Conservation (phyloP, 2,113 vertebrate species). For the Megaceryle torquata region DNA sequence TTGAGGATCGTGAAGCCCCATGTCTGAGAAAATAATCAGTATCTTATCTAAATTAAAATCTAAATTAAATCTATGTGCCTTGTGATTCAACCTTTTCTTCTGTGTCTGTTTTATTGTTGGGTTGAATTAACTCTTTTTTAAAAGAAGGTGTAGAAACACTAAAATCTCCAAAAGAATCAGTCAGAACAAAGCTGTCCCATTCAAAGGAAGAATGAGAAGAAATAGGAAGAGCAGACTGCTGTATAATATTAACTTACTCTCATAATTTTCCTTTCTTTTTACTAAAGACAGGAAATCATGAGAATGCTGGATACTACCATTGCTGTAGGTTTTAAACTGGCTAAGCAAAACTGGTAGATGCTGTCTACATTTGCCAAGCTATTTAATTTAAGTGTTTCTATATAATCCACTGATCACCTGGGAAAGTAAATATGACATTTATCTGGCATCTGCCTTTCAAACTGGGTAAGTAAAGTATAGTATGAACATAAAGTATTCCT, state of each 20-base stretch:
- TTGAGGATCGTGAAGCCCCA: background rate
- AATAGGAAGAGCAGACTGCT: background rate
- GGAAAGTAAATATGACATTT: background rate
- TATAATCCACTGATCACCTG: background rate
- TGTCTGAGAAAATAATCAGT: slow-evolving; percentile 50
- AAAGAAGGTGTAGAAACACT: background rate
- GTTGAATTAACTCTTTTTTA: slow-evolving; percentile 16
- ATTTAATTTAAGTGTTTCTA: background rate
- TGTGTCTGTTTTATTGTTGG: slow-evolving; percentile 22
- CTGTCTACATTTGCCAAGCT: background rate
- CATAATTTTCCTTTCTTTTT: background rate
- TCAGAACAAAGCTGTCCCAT: background rate
- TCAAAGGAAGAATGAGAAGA: background rate
- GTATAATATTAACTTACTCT: background rate
- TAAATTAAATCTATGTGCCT: slow-evolving; percentile 66
- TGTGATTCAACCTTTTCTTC: slow-evolving; percentile 26
- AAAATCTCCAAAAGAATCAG: background rate
- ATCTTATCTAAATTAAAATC: slow-evolving; percentile 78
- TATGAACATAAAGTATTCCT: background rate
- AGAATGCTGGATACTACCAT: background rate
- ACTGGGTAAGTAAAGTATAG: background rate
- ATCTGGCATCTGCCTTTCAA: background rate
- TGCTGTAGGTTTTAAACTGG: background rate
- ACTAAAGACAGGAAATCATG: background rate
- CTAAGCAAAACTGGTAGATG: background rate